Percentiles rank a stretch among this genome's conserved stretches.
Evolutionary conservation across 1,140 invertebrate species (phyloP).

Genomic region (Prorops nasuta): DNA sequence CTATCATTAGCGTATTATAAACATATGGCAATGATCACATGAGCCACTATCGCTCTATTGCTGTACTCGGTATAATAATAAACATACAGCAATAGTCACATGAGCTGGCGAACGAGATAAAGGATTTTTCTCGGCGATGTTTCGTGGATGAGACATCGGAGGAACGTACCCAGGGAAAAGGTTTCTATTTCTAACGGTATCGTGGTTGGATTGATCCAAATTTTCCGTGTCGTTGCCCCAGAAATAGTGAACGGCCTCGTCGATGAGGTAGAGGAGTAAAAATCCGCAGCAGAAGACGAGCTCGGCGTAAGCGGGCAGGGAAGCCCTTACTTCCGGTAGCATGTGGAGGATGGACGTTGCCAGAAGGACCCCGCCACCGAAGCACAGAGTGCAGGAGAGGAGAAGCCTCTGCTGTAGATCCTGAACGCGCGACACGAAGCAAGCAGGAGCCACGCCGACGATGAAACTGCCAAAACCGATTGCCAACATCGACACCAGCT

Average conservation of each 20-base stretch:
- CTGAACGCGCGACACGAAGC: constrained; percentile 59
- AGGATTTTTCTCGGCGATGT: too few relatives aligned
- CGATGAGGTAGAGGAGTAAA: constrained; percentile 76
- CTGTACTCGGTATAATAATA: too few relatives aligned
- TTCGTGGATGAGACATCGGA: too few relatives aligned
- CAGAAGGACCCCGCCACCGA: constrained; percentile 81
- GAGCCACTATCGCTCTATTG: too few relatives aligned
- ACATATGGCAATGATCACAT: too few relatives aligned
- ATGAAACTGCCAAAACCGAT: constrained; percentile 69
- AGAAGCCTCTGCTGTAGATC: constrained; percentile 57
- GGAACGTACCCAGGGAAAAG: too few relatives aligned
- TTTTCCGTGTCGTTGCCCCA: constrained; percentile 53
- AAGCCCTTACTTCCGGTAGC: constrained; percentile 72
- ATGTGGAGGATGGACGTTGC: constrained; percentile 81
- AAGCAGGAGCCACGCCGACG: constrained; percentile 66
- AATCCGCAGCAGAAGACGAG: constrained; percentile 73
- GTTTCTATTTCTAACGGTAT: too few relatives aligned
- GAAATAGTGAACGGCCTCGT: constrained; percentile 71
- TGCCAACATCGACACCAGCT: constrained; percentile 68
- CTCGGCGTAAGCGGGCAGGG: constrained; percentile 63
- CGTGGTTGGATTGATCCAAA: too few relatives aligned
- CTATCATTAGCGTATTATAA: too few relatives aligned
- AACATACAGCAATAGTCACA: too few relatives aligned
- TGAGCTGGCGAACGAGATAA: too few relatives aligned
- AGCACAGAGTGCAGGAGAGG: constrained; percentile 71